These are phyloP conservation scores for Bombus impatiens DNA, from an alignment of 1,140 invertebrate genomes.

Conservation along the genomic window DNA sequence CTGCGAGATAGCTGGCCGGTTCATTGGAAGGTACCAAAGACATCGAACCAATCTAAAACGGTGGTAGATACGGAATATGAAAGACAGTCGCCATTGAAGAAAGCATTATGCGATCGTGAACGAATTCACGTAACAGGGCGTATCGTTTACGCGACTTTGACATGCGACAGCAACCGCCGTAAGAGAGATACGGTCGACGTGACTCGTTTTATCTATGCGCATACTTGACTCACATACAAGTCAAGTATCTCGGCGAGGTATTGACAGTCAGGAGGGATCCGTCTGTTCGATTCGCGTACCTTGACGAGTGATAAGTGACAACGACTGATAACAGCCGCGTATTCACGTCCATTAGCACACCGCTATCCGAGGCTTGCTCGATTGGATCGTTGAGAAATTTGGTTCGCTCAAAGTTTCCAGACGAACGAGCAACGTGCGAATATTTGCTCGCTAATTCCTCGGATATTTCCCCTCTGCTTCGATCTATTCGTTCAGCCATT, in stretches of 20 bases:
- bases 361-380: too few species aligned
- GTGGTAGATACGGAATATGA: background rate
- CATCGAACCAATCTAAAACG: background rate
- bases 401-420: background rate
- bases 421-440: background rate
- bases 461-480: too few species aligned
- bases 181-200: conserved; percentile 48
- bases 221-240: conserved; percentile 53
- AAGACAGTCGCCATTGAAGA: background rate
- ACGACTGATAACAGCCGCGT: conserved; percentile 29
- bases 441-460: background rate
- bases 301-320: conserved; percentile 32
- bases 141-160: conserved; percentile 37
- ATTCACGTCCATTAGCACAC: conserved; percentile 24
- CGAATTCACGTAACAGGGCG: conserved; percentile 48
- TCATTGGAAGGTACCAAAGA: background rate
- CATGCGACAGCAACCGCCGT: conserved; percentile 48
- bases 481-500: too few species aligned
- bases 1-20: too few species aligned
- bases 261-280: conserved; percentile 35
- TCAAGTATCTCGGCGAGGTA: conserved; percentile 52
- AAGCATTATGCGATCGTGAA: conserved; percentile 23
- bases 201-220: conserved; percentile 61
- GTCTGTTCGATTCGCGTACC: conserved; percentile 30
- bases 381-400: background rate